Evolutionary conservation across 2,888 invertebrate species (phyloP).

Genomic region (Drosophila longiperda): DNA sequence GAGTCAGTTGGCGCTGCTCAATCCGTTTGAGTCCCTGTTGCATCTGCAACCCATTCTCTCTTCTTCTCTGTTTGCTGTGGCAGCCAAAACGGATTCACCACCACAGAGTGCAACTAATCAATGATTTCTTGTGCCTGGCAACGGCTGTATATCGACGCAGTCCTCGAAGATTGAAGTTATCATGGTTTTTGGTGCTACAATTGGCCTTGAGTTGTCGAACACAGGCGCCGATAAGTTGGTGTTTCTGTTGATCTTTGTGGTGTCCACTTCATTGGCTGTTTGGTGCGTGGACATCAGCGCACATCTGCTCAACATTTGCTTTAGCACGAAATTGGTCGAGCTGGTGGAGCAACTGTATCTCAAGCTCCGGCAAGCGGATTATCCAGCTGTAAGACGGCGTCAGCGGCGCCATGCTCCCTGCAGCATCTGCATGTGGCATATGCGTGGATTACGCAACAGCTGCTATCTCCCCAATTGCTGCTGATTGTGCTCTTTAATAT

Average conservation of each 20-base stretch:
- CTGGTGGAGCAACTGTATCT: conserved; percentile 29
- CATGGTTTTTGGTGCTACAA: conserved; percentile 53
- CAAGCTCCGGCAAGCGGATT: conserved; percentile 38
- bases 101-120: conserved; percentile 39
- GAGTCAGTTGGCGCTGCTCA: conserved; percentile 11
- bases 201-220: conserved; percentile 12
- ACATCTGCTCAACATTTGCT: conserved; percentile 42
- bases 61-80: conserved; percentile 51
- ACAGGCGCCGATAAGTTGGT: neutral
- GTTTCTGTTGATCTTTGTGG: conserved; percentile 7
- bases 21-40: conserved; percentile 40
- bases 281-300: conserved; percentile 53
- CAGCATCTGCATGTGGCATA: conserved; percentile 50
- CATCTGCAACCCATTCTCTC: conserved; percentile 53
- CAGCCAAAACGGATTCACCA: conserved; percentile 38
- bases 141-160: conserved; percentile 43
- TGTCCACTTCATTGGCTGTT: conserved; percentile 48
- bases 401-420: conserved; percentile 22
- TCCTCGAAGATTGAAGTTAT: conserved; percentile 33
- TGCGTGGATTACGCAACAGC: conserved; percentile 35
- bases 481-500: conserved; percentile 53
- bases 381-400: conserved; percentile 20
- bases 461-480: conserved; percentile 46
- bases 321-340: conserved; percentile 28
- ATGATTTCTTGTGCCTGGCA: conserved; percentile 41